Percentiles rank a stretch among this genome's conserved stretches.
Evolutionary conservation across 2,113 vertebrate species (phyloP).

Genomic region (Gallinago undulata): DNA sequence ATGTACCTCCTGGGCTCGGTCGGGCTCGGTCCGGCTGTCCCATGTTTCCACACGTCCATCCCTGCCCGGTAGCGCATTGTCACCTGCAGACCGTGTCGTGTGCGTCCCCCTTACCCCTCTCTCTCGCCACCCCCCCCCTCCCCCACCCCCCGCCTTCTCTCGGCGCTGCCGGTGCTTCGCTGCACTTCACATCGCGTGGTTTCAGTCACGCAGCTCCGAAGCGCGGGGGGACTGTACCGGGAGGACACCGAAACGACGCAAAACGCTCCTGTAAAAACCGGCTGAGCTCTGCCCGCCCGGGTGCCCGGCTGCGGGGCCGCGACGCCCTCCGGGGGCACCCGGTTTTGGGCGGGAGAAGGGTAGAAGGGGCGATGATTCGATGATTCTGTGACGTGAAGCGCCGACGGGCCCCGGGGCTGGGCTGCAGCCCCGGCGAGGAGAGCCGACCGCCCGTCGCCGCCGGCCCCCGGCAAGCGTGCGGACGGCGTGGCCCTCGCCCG

Average conservation of each 20-base stretch:
- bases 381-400: not conserved
- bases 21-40: no score
- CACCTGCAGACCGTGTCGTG: not conserved
- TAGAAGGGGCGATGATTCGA: not conserved
- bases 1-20: fast-evolving
- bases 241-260: not conserved
- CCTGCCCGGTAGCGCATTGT: not conserved
- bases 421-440: no score
- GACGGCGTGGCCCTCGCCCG: no score
- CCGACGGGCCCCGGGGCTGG: not conserved
- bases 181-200: fast-evolving
- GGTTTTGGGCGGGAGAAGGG: not conserved
- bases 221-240: not conserved
- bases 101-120: no score
- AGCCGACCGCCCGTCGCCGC: not conserved
- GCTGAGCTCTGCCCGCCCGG: not conserved
- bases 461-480: no score
- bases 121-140: no score
- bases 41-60: not conserved
- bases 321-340: no score
- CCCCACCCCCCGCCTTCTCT: not conserved
- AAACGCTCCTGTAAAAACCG: not conserved
- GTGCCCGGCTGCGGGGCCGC: not conserved
- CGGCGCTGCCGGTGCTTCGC: not conserved
- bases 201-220: not conserved